Base-by-base conservation (phyloP, 1,140 invertebrate genomes). In the Lethrus apterus region DNA sequence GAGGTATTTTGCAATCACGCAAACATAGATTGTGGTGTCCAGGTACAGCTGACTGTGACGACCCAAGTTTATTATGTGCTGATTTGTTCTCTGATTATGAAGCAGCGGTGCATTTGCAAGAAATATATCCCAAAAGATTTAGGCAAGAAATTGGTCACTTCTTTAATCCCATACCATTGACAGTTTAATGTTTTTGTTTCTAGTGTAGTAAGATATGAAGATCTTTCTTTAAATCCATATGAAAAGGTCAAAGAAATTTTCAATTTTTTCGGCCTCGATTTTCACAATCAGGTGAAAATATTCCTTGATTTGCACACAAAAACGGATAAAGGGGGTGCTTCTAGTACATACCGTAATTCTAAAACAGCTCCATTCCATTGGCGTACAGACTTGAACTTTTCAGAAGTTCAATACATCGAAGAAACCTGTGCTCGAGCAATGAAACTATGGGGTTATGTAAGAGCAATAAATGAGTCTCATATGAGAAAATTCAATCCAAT, bases 1-100 rank as follows among this genome's bases (percentile, higher is more conserved):
- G 89, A 31, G 89, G 86, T 11, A 88, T 84, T 33, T 71, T 92
- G 63, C 88, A 91, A 64, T 92, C 89, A 0, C 71, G 90, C 26
- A 80, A 81, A 46, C 87, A 90, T 64, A 74, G 88, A 2, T 76
- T 80, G 36, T 93, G 89, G 84, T 93, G 89, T 62, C 84, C 81
- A 0, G 78, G 78, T n/a, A 74, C 80, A 46, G 78, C 83, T 4
- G 87, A 91, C 62, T 93, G 89, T 67, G 81, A 81, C 59, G 76
- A 89, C 59, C 81, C 88, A 0, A 64, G 72, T 15, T 66, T 81
- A 19, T 71, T 93, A 0, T 93, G 90, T 65, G 74, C 76, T 20
- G 89, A 92, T 67, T 80, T 93, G 69, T 79, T 84, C 3, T 77
- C 81, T 31, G 89, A 92, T 63, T 90, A 85, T 64, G 77, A 77